Evolutionary conservation across 2,888 invertebrate species (phyloP), one percentile per base, ranked within the genome.

Genomic region (Rambutsinella grinnellia): DNA sequence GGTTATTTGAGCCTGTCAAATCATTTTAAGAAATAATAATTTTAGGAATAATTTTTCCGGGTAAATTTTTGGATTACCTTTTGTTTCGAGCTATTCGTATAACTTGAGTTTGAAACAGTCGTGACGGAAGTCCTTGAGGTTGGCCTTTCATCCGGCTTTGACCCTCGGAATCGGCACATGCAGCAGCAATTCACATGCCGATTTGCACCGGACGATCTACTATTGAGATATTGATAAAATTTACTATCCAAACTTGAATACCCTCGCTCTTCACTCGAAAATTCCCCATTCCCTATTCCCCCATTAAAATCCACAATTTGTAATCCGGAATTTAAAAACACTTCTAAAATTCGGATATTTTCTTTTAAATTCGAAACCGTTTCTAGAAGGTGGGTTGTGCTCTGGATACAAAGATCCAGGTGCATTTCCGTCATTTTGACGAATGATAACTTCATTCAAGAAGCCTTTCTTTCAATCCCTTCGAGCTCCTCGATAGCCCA

Each of bases 391-490:
- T 80, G 80, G 21, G 10, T 54, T 19, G 80, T 79, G 28, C 80
- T 74, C 58, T 79, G 76, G 44, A 74, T 74, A 27, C 80, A 80
- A 17, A 80, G 69, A 53, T 80, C 80, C n/a, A 80, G 53, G 57
- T 79, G 80, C 54, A 80, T 70, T 62, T 80, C 80, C 13, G 80
- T 60, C 71, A 78, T 78, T 53, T 54, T 77, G n/a, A n/a, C n/a
- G n/a, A n/a, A n/a, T n/a, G n/a, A n/a, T n/a, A n/a, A n/a, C n/a
- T n/a, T n/a, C n/a, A n/a, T n/a, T n/a, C n/a, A n/a, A n/a, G n/a
- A n/a, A n/a, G n/a, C n/a, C n/a, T n/a, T n/a, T n/a, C n/a, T n/a
- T n/a, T n/a, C n/a, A n/a, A n/a, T n/a, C n/a, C n/a, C n/a, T n/a
- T n/a, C n/a, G n/a, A n/a, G n/a, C n/a, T n/a, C n/a, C n/a, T n/a